Evolutionary conservation across 37 sponge, comb jelly and placozoan genomes (phyloP), one percentile per base, ranked within the genome.

Genomic region (Diacarnus erythraeanus): DNA sequence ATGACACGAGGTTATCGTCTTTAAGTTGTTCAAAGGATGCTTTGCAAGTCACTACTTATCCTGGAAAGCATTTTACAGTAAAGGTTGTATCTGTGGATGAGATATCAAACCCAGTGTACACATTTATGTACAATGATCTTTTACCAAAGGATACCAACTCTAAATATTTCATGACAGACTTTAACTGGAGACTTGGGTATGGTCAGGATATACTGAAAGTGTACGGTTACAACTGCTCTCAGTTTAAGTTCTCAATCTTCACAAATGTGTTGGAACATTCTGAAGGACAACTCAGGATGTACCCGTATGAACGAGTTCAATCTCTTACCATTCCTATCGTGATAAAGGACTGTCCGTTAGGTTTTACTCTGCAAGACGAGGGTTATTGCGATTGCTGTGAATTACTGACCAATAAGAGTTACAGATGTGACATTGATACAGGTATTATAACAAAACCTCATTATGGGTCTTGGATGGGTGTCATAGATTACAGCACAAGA

Each of bases 381-480:
- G 41, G 21, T 5, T 30, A 8, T 2, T 79, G 80, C 25, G 27
- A 29, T 12, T 79, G 80, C 33, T 31, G 69, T 6, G 3, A 66
- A 27, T 40, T 79, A 15, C 58, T 79, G 23, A 9, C 4, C 2
- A 33, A 18, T 0, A n/a, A 2, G 0, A 34, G 27, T 9, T 40
- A 51, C 29, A 15, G 37, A 10, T 83, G 84, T 63, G 38, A 64
- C 34, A 38, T 74, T 21, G 20, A 63, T 20, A 44, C 15, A 35
- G 76, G 69, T 17, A 38, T 31, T 0, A 30, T 83, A 1, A 66
- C 43, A 36, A 63, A 54, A 38, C 59, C 68, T 51, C 15, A 5
- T 1, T 26, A 18, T 30, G 15, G 17, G 15, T 27, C 57, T 17
- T 83, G 84, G 84, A 35, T 83, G 38, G 84, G 84, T 3, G 2